Base-by-base conservation (phyloP, 1,140 invertebrate species). In the Drosophila biarmipes region DNA sequence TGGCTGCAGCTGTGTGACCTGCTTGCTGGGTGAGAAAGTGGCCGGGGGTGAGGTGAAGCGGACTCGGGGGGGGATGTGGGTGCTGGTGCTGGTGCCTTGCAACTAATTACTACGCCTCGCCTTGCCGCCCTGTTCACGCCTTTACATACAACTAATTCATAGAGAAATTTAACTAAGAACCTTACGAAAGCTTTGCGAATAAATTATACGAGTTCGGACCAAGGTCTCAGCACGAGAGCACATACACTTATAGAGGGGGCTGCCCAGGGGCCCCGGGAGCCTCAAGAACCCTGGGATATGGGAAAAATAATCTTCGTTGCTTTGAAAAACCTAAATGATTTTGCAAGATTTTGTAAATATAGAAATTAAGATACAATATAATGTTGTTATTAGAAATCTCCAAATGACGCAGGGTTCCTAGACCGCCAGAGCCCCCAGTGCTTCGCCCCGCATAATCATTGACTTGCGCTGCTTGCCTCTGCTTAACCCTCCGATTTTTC, bases 81-180 rank as follows among this genome's bases (percentile, higher is more conserved):
- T 53, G 31, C 19, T 42, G 46, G 42, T 53, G 31, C 19, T 42
- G 43, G 59, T 76, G 46, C 43, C 37, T 64, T 66, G 72, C 57
- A 74, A 53, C 59, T 82, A 78, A 79, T 49, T 66, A 76, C 75
- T 86, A 84, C 71, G 80, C 53, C 71, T 51, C 55, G 66, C 31
- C 59, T 43, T 34, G 52, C 15, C 35, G 66, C 34, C 62, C 61
- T 73, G 35, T 57, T 49, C 66, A 59, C 52, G 56, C 77, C 45
- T 77, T 63, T 48, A 63, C 74, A 57, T 73, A 78, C 72, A 81
- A 87, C 82, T 87, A 87, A 81, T 87, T 87, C 64, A 82, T 82
- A 82, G 71, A 78, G 59, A 64, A 67, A 74, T 87, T 73, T 68
- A 79, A 76, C 84, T 85, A 81, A 79, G 63, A 72, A 78, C 48